These are phyloP conservation scores for Galerucella pusilla DNA, from an alignment of 2,888 invertebrate genomes.

Conservation along the genomic window DNA sequence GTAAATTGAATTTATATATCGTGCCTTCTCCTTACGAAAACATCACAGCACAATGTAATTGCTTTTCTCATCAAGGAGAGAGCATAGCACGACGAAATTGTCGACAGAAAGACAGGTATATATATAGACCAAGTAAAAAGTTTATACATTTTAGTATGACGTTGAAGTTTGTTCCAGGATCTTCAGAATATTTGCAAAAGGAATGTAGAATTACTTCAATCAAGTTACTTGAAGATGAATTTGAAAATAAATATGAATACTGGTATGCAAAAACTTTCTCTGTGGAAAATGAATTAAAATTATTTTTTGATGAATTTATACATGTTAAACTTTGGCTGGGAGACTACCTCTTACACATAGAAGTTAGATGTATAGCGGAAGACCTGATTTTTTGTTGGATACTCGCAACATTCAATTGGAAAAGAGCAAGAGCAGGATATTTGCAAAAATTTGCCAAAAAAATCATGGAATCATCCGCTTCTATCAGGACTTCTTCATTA, in stretches of 20 bases:
- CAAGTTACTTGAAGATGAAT: background rate
- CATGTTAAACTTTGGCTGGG: no score
- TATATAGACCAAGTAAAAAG: background rate
- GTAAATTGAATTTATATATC: slow-evolving; percentile 35
- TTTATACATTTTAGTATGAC: background rate
- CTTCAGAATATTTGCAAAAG: background rate
- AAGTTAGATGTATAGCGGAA: no score
- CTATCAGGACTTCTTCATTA: no score
- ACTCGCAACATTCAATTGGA: no score
- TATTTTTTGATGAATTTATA: no score
- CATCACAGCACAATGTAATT: slow-evolving; percentile 52
- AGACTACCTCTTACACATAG: no score
- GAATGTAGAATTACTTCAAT: background rate
- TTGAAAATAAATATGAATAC: background rate
- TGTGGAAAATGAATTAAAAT: no score
- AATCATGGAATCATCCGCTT: no score
- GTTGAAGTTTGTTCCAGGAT: background rate
- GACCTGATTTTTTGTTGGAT: no score
- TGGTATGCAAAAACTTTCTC: no score
- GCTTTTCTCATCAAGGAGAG: slow-evolving; percentile 55
- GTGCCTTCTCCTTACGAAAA: slow-evolving; percentile 32
- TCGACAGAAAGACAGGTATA: slow-evolving; percentile 38
- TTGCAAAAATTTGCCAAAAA: no score
- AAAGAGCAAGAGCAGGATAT: no score
- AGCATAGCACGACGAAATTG: slow-evolving; percentile 45